Base-by-base conservation (phyloP, 2,888 invertebrate species). In the Lycophotia porphyrea region DNA sequence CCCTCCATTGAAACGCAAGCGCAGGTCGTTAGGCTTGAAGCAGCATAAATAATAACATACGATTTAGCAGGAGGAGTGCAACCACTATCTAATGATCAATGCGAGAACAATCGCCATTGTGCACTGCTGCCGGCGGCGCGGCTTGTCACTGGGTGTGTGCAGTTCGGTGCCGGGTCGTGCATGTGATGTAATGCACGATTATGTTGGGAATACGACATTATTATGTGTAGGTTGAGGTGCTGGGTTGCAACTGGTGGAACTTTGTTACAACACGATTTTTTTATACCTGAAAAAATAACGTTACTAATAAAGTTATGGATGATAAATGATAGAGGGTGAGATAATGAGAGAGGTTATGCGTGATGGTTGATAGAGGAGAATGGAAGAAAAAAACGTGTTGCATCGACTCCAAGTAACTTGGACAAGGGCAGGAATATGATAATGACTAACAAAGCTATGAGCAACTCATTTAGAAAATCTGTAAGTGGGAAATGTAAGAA, bases 21-120 rank as follows among this genome's bases (percentile, higher is more conserved):
- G 71, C 76, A 80, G 86, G 81, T 88, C 88, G 88, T 88, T 88
- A 88, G 77, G 88, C 84, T 84, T 84, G 71, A 84, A 87, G 90
- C 92, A 92, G 92, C 82, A 84, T 84, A 84, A 84, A 84, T 84
- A 84, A 92, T 91, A 89, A 89, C 88, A 89, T 89, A 89, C 90
- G 90, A 89, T 90, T 90, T 88, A 87, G 90, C 87, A 84, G 92
- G 91, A 90, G 92, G 92, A 80, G 79, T 78, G 71, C 84, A 75
- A 81, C 84, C 87, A 84, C 87, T 89, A 92, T 93, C 93, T 88
- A 87, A 83, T 89, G 92, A 92, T 93, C 93, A 89, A 89, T 76
- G 81, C 84, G 73, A 86, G 94, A 94, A 95, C 95, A 95, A 95
- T 95, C 91, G 92, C 93, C 92, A 95, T 96, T 95, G 95, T 96